Evolutionary conservation across 2,797 vertebrate species (phyloP).

Genomic region (Vespertilio murinus): DNA sequence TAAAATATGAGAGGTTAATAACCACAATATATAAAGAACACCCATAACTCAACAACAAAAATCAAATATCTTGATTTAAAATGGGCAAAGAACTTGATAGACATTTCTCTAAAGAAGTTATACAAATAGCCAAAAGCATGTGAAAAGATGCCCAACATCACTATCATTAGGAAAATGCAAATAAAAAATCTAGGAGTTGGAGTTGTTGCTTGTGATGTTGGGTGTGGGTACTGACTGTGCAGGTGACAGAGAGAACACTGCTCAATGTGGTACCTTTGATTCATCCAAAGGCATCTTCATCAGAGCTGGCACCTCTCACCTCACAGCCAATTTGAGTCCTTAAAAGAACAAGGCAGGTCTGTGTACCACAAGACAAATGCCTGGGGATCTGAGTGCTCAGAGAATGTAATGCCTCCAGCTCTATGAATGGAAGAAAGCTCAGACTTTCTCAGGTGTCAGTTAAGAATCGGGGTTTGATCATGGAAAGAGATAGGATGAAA

Average conservation of each 20-base stretch:
- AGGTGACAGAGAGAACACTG: slow-evolving; percentile 16
- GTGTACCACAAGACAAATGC: neutral
- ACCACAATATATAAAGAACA: neutral
- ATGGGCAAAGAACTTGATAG: neutral
- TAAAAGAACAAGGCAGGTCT: neutral
- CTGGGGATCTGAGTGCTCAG: neutral
- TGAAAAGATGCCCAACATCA: neutral
- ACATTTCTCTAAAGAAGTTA: neutral
- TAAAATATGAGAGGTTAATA: too few species aligned
- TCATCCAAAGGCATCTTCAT: neutral
- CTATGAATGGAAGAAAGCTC: neutral
- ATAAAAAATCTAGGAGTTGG: neutral
- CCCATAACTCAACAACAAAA: neutral
- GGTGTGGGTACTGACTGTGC: neutral
- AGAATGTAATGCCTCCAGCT: accelerated
- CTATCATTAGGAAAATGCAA: neutral
- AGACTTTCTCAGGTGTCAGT: neutral
- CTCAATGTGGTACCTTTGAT: neutral
- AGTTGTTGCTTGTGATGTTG: neutral
- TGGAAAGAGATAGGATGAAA: too few species aligned
- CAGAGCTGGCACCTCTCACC: neutral
- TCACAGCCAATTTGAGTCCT: neutral
- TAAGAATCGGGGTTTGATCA: too few species aligned
- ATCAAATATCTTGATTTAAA: neutral
- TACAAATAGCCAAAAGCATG: too few species aligned